Evolutionary conservation across 2,797 vertebrate genomes (phyloP).

Genomic region (Xenopus petersii): DNA sequence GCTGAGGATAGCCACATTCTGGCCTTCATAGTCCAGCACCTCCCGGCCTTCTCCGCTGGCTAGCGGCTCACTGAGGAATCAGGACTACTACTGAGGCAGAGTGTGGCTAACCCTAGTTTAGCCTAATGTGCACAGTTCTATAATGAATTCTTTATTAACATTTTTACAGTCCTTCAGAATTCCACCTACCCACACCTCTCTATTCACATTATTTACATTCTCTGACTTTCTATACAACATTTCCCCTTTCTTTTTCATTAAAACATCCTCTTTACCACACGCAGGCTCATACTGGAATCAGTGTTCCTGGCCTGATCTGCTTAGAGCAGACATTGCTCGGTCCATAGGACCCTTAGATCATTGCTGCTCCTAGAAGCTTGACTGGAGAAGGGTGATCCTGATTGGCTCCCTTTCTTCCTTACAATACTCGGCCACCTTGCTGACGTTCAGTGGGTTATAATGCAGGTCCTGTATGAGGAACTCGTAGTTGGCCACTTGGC

Average conservation of each 20-base stretch:
- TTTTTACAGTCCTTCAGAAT: slow-evolving; percentile 7
- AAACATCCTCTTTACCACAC: slow-evolving; percentile 9
- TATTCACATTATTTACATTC: slow-evolving; percentile 40
- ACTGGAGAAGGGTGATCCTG: slow-evolving; percentile 62
- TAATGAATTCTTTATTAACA: slow-evolving; percentile 12
- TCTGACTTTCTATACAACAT: slow-evolving; percentile 19
- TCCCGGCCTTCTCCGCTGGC: too few species aligned
- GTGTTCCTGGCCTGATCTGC: not conserved
- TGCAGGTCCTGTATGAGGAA: slow-evolving; percentile 44
- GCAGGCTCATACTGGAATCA: not conserved
- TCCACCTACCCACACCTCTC: not conserved
- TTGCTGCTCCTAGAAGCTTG: slow-evolving; percentile 55
- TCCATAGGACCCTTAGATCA: not conserved
- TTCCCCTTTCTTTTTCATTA: not conserved
- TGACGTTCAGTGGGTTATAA: slow-evolving; percentile 32
- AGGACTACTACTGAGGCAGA: too few species aligned
- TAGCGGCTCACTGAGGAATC: too few species aligned
- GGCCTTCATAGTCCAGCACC: too few species aligned
- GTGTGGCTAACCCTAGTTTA: not conserved
- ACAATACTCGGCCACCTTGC: slow-evolving; percentile 39
- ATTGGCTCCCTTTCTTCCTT: slow-evolving; percentile 52
- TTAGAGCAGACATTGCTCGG: not conserved
- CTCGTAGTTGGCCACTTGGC: slow-evolving; percentile 40
- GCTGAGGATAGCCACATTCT: not conserved
- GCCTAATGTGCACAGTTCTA: too few species aligned